A percentile compares a stretch with the other conserved stretches of the same genome.
Conservation (phyloP, 1,140 invertebrate species). For the Lordiphosa mommai region DNA sequence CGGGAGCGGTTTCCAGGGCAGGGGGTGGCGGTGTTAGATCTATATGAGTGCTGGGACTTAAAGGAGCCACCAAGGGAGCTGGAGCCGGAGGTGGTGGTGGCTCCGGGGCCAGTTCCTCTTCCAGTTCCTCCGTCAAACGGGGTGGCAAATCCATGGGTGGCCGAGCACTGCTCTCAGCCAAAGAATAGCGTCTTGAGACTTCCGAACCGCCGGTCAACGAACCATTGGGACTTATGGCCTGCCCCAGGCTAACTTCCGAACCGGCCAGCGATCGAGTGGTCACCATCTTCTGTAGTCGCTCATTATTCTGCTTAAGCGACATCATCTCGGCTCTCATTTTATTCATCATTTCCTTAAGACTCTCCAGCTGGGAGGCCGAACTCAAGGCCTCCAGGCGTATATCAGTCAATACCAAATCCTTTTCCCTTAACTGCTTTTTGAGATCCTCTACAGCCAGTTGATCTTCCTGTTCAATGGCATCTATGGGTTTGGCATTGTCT, state of each 20-base stretch:
- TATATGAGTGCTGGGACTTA: constrained; percentile 73
- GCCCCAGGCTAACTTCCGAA: constrained; percentile 87
- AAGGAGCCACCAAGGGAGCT: constrained; percentile 28
- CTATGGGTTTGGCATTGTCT: constrained; percentile 79
- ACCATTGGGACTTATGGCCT: constrained; percentile 82
- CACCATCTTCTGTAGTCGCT: constrained; percentile 93
- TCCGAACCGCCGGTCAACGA: constrained; percentile 70
- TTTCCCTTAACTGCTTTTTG: constrained; percentile 95
- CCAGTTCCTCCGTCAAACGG: constrained; percentile 80
- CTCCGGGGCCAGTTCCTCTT: constrained; percentile 80
- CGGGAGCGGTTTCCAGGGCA: constrained; percentile 51
- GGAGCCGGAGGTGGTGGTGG: constrained; percentile 71
- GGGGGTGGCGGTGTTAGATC: constrained; percentile 77
- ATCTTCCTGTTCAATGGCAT: constrained; percentile 74
- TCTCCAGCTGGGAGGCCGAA: constrained; percentile 97
- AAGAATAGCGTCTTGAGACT: constrained; percentile 76
- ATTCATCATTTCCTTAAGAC: constrained; percentile 96
- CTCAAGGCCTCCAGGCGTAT: constrained; percentile 96
- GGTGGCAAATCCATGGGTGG: constrained; percentile 80
- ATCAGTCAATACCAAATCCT: constrained; percentile 97
- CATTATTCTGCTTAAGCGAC: constrained; percentile 97
- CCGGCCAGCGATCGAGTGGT: constrained; percentile 90
- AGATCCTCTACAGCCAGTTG: constrained; percentile 88
- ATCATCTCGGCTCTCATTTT: constrained; percentile 98
- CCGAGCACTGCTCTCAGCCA: constrained; percentile 75